A percentile compares a stretch with the other conserved stretches of the same genome.
Conservation (phyloP, 1,140 invertebrate species). For the Drosophila ficusphila region DNA sequence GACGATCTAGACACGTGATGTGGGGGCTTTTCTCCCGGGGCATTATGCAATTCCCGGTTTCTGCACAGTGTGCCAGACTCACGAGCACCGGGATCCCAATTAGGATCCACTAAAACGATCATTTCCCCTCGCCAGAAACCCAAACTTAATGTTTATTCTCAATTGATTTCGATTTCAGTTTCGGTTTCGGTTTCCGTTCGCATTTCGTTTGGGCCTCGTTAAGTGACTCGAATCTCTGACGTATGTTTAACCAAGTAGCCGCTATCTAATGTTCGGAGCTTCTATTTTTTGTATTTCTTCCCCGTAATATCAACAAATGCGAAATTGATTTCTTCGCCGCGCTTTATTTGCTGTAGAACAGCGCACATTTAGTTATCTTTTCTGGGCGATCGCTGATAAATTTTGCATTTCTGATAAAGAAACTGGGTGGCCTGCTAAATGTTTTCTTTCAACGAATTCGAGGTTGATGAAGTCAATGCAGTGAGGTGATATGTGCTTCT, state of each 20-base stretch:
- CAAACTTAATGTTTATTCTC: constrained; percentile 4
- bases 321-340: constrained; percentile 32
- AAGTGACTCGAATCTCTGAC: constrained; percentile 1
- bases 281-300: constrained; percentile 23
- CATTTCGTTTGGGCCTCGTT: constrained; percentile 13
- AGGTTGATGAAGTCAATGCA: not conserved
- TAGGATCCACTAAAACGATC: constrained; percentile 56
- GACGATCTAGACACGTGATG: constrained; percentile 55
- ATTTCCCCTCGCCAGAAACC: constrained; percentile 32
- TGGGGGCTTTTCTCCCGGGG: constrained; percentile 10
- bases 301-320: constrained; percentile 28
- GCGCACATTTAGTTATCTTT: constrained; percentile 43
- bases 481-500: constrained; percentile 1
- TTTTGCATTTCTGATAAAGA: constrained; percentile 53
- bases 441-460: not conserved
- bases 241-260: constrained; percentile 7
- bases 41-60: constrained; percentile 58
- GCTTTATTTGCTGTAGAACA: constrained; percentile 28
- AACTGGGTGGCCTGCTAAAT: not conserved
- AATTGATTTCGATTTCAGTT: constrained; percentile 44
- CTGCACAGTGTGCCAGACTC: constrained; percentile 36
- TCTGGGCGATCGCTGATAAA: constrained; percentile 42
- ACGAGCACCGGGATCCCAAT: constrained; percentile 48
- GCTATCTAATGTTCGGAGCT: constrained; percentile 33
- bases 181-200: constrained; percentile 34